Evolutionary conservation across 2,113 vertebrate species (phyloP), one percentile per base, ranked within the genome.

Genomic region (Isichthys henryi): DNA sequence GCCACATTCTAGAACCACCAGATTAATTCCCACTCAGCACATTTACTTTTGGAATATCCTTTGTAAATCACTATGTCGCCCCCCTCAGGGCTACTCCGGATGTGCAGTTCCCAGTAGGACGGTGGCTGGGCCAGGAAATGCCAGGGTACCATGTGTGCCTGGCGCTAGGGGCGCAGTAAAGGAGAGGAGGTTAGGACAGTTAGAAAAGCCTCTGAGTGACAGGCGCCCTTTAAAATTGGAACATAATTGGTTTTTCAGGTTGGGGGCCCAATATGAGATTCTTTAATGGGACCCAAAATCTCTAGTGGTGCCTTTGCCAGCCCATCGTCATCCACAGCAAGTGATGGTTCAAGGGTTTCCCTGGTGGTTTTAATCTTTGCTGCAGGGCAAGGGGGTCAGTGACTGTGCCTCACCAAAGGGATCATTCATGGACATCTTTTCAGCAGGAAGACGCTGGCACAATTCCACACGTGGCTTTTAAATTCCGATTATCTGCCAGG

Each of bases 1-100:
- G 86, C 91, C 27, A 89, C 31, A 52, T 84, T 74, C 86, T 50
- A 77, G 50, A 88, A 50, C 27, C 31, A 48, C 53, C 52, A 88
- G 52, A 86, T 80, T 9, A 21, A 88, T 77, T 70, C 87, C 66
- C 43, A 82, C 48, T 80, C 66, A 88, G 86, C 53, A 46, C 52
- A 58, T 88, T 88, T 88, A 88, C 53, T 52, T 88, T 88, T 88
- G 46, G 45, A 50, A 45, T 52, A 52, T 77, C 46, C 46, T 27
- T 35, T 88, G 86, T 88, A 88, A 88, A 58, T 66, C 53, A 62
- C 52, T 43, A 58, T 35, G 35, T 87, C 17, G 15, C 13, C 27
- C 15, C 52, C 17, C 39, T 9, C 17, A 27, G 48, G 46, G 84
- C 23, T 50, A 31, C 48, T 27, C 48, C 43, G n/a, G 9, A 58